phyloP scores from a whole-genome alignment of 2,113 vertebrate species.

The Anseranas semipalmata region DNA sequence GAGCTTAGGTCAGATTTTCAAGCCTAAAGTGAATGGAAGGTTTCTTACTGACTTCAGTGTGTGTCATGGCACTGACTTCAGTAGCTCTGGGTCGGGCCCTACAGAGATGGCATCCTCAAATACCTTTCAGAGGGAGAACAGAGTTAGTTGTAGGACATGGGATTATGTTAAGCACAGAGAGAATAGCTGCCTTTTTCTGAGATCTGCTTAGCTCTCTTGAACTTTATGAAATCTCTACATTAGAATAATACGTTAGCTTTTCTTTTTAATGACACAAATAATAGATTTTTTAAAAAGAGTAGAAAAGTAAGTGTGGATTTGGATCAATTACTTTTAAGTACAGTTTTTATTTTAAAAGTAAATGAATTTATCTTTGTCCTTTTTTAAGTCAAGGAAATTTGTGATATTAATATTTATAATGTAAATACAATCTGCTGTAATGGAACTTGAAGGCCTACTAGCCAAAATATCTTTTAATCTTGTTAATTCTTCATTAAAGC shows the following conservation, averaged over 20 bases:
- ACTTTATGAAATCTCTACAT: background rate
- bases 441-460: background rate
- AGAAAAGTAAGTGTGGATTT: background rate
- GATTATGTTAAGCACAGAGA: background rate
- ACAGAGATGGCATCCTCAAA: background rate
- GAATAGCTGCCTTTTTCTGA: background rate
- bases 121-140: background rate
- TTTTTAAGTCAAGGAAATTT: background rate
- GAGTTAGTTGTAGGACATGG: background rate
- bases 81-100: background rate
- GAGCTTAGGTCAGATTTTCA: background rate
- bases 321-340: background rate
- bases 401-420: background rate
- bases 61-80: accelerated
- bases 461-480: background rate
- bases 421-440: background rate
- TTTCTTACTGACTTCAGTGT: background rate
- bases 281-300: background rate
- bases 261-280: background rate
- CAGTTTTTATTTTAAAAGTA: background rate
- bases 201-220: background rate
- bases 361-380: background rate
- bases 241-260: background rate
- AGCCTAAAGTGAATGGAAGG: background rate
- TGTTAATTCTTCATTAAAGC: background rate